Evolutionary conservation across 2,113 vertebrate species (phyloP), one percentile per base, ranked within the genome.

Genomic region (Chamaetylas fuelleborni): DNA sequence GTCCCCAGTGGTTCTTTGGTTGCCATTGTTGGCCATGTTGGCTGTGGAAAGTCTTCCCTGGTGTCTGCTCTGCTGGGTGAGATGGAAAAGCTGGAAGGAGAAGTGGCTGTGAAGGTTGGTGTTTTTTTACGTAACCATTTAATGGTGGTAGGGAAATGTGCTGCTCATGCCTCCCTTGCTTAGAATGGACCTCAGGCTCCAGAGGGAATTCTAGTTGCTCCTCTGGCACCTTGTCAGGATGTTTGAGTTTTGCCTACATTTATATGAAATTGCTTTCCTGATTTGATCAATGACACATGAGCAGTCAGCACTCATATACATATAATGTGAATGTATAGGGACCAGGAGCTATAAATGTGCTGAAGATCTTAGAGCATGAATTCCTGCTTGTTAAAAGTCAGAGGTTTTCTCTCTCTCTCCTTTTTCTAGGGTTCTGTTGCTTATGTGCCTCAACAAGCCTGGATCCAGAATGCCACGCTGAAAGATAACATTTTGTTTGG

Each of bases 401-500:
- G 42, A 62, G 45, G 8, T 84, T 96, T 91, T 62, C 10, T 72
- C 51, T 51, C 9, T 86, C 36, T 65, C 76, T 54, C 31, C 28
- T 90, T 38, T 5, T 85, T 89, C 19, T 51, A 99, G 99, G 99
- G 99, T 9, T 99, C 99, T 8, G 98, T 99, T 94, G 99, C 99
- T 19, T 99, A 99, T 2, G 99, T 99, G 56, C 98, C 99, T 33
- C 99, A 99, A 94, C 99, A 99, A 96, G 99, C 99, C 14, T 99
- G 99, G 99, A 99, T 99, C 93, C 99, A 99, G 98, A 99, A 99
- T 9, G 98, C 98, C 93, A 98, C 99, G 0, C 97, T 99, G 92
- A 98, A 99, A 93, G 99, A 99, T 90, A 99, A 99, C 73, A 99
- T 99, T 97, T 97, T 99, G 61, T 99, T 99, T 83, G 99, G 99